These are phyloP conservation scores for Rhimphoctona megacephalus DNA, from an alignment of 2,888 invertebrate genomes.

Conservation along the genomic window DNA sequence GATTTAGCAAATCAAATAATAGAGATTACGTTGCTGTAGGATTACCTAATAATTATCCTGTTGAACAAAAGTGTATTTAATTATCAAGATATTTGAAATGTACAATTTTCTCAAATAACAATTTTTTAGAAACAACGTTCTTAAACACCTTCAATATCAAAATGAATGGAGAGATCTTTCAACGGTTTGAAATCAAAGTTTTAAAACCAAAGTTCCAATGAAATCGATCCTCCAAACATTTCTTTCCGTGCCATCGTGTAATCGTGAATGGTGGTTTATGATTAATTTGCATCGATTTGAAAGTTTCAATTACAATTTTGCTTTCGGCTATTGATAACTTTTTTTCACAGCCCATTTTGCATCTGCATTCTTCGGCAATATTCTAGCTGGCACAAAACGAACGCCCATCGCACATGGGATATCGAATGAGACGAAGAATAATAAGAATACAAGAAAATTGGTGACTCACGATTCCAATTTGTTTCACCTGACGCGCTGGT, in stretches of 20 bases:
- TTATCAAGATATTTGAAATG: too few relatives aligned
- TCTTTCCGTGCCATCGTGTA: neutral
- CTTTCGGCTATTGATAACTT: neutral
- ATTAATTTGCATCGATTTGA: constrained; percentile 11
- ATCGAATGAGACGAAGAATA: constrained; percentile 30
- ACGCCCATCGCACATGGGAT: constrained; percentile 22
- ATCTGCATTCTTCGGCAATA: neutral
- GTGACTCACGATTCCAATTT: constrained; percentile 58
- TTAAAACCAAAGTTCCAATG: too few relatives aligned
- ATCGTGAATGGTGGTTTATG: neutral
- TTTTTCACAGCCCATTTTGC: neutral
- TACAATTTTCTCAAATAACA: neutral
- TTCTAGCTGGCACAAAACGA: neutral
- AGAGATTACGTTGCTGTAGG: too few relatives aligned
- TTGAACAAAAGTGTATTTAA: too few relatives aligned
- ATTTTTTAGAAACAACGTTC: neutral
- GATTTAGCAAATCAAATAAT: too few relatives aligned
- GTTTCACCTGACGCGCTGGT: constrained; percentile 50
- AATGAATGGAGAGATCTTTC: too few relatives aligned
- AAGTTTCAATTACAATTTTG: constrained; percentile 30
- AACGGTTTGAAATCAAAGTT: neutral
- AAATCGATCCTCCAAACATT: too few relatives aligned
- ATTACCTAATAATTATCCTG: too few relatives aligned
- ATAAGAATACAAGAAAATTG: constrained; percentile 43
- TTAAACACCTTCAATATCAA: neutral